phyloP scores from a whole-genome alignment of 1,140 invertebrate species.

The Aphidius gifuensis region DNA sequence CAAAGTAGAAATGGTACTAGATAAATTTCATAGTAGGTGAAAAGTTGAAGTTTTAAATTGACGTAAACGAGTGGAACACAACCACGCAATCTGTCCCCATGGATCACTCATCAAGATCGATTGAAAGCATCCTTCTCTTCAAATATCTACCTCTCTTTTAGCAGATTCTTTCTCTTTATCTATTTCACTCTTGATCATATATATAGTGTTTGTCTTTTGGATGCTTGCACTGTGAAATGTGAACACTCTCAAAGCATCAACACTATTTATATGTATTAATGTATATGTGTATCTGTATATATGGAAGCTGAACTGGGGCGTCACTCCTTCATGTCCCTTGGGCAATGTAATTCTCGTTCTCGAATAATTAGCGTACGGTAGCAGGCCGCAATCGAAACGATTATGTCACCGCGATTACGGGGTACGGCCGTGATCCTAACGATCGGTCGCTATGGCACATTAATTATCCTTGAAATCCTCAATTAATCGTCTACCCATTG shows the following conservation, averaged over 20 bases:
- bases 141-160: neutral
- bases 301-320: neutral
- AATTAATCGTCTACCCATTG: constrained; percentile 41
- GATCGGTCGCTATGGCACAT: constrained; percentile 36
- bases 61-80: constrained; percentile 15
- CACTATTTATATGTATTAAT: constrained; percentile 1
- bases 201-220: neutral
- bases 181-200: constrained; percentile 2
- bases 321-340: constrained; percentile 26
- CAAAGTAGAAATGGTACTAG: neutral
- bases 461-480: constrained; percentile 39
- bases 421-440: constrained; percentile 35
- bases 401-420: constrained; percentile 45
- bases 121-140: constrained; percentile 14
- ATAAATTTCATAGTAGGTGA: too few relatives aligned
- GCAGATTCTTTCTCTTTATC: neutral
- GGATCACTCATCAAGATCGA: constrained; percentile 26
- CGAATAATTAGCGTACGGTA: constrained; percentile 36
- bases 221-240: neutral
- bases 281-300: constrained; percentile 3
- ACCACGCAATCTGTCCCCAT: constrained; percentile 21
- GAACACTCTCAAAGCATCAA: neutral
- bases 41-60: neutral
- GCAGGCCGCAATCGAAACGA: constrained; percentile 39
- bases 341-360: constrained; percentile 39